phyloP scores from a whole-genome alignment of 2,888 invertebrate species.

The Clanis bilineata region DNA sequence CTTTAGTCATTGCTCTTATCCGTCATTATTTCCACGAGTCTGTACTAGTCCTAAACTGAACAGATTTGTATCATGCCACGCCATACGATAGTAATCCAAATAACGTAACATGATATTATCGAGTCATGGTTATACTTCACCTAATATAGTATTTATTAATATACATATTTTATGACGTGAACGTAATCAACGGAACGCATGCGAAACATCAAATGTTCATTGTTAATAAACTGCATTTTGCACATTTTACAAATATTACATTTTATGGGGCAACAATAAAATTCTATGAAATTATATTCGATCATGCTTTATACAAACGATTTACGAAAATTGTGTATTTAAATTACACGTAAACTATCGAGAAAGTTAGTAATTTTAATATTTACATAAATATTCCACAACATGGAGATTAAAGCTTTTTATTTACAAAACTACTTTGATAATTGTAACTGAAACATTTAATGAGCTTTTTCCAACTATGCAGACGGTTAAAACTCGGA shows the following conservation, averaged over 20 bases:
- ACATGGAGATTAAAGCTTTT: constrained; percentile 11
- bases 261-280: not conserved
- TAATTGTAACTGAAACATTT: constrained; percentile 14
- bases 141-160: not conserved
- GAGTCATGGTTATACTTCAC: not conserved
- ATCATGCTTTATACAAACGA: not conserved
- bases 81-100: not conserved
- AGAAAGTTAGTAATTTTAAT: constrained; percentile 5
- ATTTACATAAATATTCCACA: constrained; percentile 15
- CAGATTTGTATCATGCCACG: not conserved
- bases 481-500: constrained; percentile 20
- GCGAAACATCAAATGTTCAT: not conserved
- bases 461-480: constrained; percentile 17
- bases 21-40: constrained; percentile 2
- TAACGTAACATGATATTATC: not conserved
- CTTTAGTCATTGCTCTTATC: too few relatives aligned
- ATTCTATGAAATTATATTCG: not conserved
- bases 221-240: not conserved
- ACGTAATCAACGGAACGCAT: not conserved
- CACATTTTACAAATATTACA: not conserved
- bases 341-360: constrained; percentile 7
- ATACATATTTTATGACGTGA: not conserved
- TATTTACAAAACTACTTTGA: constrained; percentile 11
- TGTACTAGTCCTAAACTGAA: not conserved
- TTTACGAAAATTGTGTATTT: not conserved